Conservation (phyloP, 2,797 vertebrate genomes). For the Jordanella pulchra region DNA sequence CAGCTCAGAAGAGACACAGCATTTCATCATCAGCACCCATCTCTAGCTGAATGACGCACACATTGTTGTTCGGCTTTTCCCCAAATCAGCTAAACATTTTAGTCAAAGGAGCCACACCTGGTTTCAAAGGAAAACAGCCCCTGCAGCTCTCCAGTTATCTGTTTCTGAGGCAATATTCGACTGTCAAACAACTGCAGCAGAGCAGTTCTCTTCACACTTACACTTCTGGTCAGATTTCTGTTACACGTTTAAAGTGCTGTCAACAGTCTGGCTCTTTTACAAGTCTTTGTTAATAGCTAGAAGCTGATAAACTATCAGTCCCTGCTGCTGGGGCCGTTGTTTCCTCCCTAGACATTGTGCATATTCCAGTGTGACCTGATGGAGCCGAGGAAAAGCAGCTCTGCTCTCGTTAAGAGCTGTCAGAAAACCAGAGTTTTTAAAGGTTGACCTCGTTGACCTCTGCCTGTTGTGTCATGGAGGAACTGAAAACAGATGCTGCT, state of each 20-base stretch:
- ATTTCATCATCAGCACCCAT: constrained; percentile 31
- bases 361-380: constrained; percentile 24
- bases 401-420: too few species aligned
- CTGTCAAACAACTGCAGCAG: constrained; percentile 17
- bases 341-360: constrained; percentile 56
- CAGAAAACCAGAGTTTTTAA: neutral
- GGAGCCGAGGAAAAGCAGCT: constrained; percentile 22
- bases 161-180: neutral
- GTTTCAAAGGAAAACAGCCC: constrained; percentile 2
- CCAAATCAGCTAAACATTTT: constrained; percentile 15
- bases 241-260: constrained; percentile 45
- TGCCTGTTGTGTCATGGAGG: constrained; percentile 38
- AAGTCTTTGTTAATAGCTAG: constrained; percentile 46
- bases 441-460: constrained; percentile 39
- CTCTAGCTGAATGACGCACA: constrained; percentile 24
- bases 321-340: constrained; percentile 44
- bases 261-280: constrained; percentile 54
- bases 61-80: constrained; percentile 8
- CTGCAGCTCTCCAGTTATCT: neutral
- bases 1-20: constrained; percentile 27
- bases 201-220: constrained; percentile 20
- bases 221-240: constrained; percentile 42
- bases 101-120: constrained; percentile 23
- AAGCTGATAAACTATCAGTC: constrained; percentile 73
- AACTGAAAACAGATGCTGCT: constrained; percentile 55